Conservation (phyloP, 2,797 vertebrate species). For the Limosa lapponica region DNA sequence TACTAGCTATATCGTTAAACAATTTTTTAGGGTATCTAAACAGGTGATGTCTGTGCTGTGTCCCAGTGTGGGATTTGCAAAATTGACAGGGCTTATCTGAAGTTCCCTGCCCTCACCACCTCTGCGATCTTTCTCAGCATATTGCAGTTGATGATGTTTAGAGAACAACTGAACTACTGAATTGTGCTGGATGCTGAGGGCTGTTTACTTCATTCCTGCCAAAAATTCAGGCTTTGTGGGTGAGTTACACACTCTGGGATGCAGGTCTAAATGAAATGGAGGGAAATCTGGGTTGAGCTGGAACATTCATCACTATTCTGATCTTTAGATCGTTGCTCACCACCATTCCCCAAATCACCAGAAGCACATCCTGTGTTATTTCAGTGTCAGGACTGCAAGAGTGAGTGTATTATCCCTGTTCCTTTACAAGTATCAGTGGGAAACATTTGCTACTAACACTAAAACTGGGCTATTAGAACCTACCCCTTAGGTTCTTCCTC, state of each 20-base stretch:
- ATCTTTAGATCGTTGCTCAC: neutral
- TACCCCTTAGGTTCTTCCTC: neutral
- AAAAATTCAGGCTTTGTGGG: accelerated
- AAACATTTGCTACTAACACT: neutral
- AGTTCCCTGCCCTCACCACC: neutral
- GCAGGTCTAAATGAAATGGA: neutral
- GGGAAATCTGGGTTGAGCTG: neutral
- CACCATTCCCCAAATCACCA: neutral
- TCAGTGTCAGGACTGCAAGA: neutral
- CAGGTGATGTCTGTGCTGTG: neutral
- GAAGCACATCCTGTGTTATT: neutral
- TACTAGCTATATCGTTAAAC: neutral
- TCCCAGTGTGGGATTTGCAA: neutral
- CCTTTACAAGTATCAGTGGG: neutral
- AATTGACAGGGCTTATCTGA: neutral
- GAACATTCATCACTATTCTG: neutral
- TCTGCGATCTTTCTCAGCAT: neutral
- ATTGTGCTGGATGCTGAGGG: neutral
- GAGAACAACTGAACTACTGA: neutral
- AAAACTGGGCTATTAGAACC: neutral
- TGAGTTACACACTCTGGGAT: neutral
- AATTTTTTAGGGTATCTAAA: neutral
- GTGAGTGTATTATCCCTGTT: neutral
- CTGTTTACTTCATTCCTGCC: neutral
- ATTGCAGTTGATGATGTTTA: neutral